Percentiles rank a stretch among this genome's conserved stretches.
These are phyloP conservation scores for Thunnus maccoyii DNA, from an alignment of 2,113 vertebrate genomes.

Conservation along the genomic window DNA sequence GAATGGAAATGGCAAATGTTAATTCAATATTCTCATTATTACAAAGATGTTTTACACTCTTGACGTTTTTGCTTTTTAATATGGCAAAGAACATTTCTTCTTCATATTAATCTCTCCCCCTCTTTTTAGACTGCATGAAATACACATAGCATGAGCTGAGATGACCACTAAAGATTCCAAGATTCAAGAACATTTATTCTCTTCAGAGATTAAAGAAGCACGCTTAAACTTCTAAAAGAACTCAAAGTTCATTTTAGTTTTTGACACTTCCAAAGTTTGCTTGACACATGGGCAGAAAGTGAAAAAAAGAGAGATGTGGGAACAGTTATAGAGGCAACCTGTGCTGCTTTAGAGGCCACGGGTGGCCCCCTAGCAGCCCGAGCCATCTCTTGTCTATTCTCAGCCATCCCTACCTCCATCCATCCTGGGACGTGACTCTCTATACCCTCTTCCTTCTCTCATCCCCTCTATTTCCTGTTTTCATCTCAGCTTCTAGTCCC, in stretches of 20 bases:
- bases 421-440: conserved; percentile 54
- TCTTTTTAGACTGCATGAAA: too few species aligned
- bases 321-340: conserved; percentile 15
- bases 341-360: conserved; percentile 26
- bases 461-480: conserved; percentile 63
- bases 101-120: too few species aligned
- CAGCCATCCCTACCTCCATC: conserved; percentile 23
- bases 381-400: conserved; percentile 51
- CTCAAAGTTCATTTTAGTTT: not conserved
- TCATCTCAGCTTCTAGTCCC: conserved; percentile 59
- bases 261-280: conserved; percentile 14
- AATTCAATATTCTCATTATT: too few species aligned
- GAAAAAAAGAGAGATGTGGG: not conserved
- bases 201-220: not conserved
- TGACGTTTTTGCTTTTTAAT: too few species aligned
- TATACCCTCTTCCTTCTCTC: conserved; percentile 40
- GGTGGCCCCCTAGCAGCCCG: conserved; percentile 11
- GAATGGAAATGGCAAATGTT: too few species aligned
- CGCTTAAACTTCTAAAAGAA: too few species aligned
- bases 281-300: not conserved
- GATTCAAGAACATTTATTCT: not conserved
- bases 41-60: too few species aligned
- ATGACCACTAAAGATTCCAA: not conserved
- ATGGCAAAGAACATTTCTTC: too few species aligned
- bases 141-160: not conserved